Evolutionary conservation across 2,888 invertebrate species (phyloP).

Genomic region (Sturmia bella): DNA sequence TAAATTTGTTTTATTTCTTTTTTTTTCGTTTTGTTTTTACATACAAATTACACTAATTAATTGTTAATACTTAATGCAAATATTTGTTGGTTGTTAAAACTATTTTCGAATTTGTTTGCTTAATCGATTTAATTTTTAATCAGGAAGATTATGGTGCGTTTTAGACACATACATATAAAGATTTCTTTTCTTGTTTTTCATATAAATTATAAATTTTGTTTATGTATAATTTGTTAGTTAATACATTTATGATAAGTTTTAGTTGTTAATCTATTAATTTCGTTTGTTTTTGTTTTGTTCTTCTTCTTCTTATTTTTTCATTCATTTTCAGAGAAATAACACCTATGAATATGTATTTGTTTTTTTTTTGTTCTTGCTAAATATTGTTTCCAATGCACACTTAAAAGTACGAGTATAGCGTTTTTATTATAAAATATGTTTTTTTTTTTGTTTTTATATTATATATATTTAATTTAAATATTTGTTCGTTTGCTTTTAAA

Average conservation of each 20-base stretch:
- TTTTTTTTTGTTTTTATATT: conserved; percentile 6
- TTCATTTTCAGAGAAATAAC: conserved; percentile 77
- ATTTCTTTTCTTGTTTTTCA: not conserved
- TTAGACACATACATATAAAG: conserved; percentile 68
- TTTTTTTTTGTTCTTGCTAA: conserved; percentile 27
- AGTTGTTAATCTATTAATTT: conserved; percentile 7
- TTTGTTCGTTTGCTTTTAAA: conserved; percentile 25
- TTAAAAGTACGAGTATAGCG: conserved; percentile 76
- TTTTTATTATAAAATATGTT: conserved; percentile 57
- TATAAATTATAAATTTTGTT: conserved; percentile 43
- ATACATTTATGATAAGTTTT: conserved; percentile 50
- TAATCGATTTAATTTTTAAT: conserved; percentile 61
- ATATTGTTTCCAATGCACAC: conserved; percentile 74
- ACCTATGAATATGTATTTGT: conserved; percentile 74
- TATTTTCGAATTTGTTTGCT: conserved; percentile 64
- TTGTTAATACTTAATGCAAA: conserved; percentile 69
- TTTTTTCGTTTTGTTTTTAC: conserved; percentile 73
- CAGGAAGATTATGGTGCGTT: conserved; percentile 69
- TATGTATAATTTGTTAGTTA: conserved; percentile 53
- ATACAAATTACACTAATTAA: conserved; percentile 80
- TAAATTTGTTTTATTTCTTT: conserved; percentile 69
- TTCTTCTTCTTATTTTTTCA: conserved; percentile 64
- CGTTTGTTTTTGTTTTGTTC: conserved; percentile 48
- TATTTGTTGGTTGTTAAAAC: conserved; percentile 61
- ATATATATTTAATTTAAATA: conserved; percentile 15